Conservation (phyloP, 2,113 vertebrate species). For the Melozone crissalis region DNA sequence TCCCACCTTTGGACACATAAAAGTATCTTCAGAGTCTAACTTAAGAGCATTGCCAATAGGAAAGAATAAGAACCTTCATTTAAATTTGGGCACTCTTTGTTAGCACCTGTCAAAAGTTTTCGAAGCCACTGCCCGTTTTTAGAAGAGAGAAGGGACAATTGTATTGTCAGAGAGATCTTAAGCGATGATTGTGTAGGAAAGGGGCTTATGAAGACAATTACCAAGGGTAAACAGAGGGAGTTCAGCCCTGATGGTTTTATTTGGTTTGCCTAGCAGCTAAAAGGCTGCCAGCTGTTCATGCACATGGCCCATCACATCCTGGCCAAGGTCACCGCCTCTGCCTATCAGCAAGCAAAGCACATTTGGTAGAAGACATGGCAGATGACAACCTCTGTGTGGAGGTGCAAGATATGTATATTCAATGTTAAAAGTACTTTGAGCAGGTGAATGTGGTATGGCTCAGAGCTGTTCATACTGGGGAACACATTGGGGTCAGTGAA, state of each 20-base stretch:
- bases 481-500: not conserved
- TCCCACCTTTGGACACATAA: not conserved
- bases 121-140: not conserved
- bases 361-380: not conserved
- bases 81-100: not conserved
- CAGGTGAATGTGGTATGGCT: not conserved
- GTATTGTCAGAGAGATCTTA: not conserved
- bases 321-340: not conserved
- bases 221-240: not conserved
- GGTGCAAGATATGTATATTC: not conserved
- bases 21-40: not conserved
- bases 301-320: not conserved
- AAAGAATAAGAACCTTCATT: not conserved
- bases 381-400: not conserved
- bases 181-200: not conserved
- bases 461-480: not conserved
- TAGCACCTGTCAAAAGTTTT: not conserved
- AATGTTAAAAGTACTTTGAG: not conserved
- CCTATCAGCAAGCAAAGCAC: not conserved
- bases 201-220: not conserved
- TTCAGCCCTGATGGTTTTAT: not conserved
- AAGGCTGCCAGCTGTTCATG: not conserved
- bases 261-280: not conserved
- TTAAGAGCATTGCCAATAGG: not conserved
- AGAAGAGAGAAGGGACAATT: not conserved